Percentiles rank a stretch among this genome's conserved stretches.
Conservation (phyloP, 64 coral and sea anemone genomes). For the Montipora foliosa region DNA sequence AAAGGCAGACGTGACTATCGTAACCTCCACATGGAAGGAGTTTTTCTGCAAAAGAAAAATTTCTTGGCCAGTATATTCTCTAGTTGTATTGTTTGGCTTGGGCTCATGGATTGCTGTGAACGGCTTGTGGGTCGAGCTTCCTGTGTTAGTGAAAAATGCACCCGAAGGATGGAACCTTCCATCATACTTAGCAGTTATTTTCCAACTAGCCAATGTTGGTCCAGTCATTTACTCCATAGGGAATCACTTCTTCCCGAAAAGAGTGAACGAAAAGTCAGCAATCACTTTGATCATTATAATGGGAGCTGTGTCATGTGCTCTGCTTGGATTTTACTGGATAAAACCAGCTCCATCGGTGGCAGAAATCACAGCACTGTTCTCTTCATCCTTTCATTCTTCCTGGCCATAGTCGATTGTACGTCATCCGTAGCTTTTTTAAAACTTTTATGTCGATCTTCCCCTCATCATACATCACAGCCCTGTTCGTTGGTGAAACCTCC, state of each 20-base stretch:
- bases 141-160: conserved; percentile 74
- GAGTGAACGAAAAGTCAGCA: conserved; percentile 70
- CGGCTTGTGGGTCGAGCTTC: conserved; percentile 96
- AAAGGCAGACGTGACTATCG: neutral
- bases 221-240: conserved; percentile 68
- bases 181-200: conserved; percentile 85
- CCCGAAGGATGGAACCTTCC: conserved; percentile 94
- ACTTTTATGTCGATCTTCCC: conserved; percentile 90
- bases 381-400: conserved; percentile 76
- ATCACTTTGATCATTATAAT: conserved; percentile 67
- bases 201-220: conserved; percentile 86
- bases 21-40: neutral
- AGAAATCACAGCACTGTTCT: conserved; percentile 84
- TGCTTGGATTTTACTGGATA: conserved; percentile 81
- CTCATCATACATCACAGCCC: conserved; percentile 76
- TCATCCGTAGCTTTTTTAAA: conserved; percentile 95
- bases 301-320: conserved; percentile 78
- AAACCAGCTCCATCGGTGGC: conserved; percentile 61
- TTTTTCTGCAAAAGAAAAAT: conserved; percentile 26
- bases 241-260: conserved; percentile 65
- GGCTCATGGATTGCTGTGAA: conserved; percentile 97
- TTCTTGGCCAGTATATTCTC: conserved; percentile 88
- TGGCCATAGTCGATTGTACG: conserved; percentile 97
- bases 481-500: conserved; percentile 91
- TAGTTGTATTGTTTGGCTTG: conserved; percentile 86